Percentiles rank a stretch among this genome's conserved stretches.
Evolutionary conservation across 2,888 invertebrate genomes (phyloP).

Genomic region (Abrostola tripartita): DNA sequence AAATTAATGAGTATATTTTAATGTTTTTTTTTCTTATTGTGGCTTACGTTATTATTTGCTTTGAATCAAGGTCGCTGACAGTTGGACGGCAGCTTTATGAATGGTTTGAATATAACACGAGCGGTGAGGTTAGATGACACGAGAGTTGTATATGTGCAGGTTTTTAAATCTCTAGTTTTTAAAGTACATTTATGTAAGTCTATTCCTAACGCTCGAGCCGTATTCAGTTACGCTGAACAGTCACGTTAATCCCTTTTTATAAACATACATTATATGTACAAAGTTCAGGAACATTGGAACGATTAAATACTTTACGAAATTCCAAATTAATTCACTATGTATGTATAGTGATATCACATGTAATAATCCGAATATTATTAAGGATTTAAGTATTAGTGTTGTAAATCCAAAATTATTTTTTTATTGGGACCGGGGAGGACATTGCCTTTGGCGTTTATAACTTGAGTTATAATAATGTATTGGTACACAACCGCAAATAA

Average conservation of each 20-base stretch:
- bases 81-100: constrained; percentile 43
- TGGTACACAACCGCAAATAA: constrained; percentile 36
- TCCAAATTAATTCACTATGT: constrained; percentile 47
- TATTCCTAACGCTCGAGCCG: constrained; percentile 54
- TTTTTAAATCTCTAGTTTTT: constrained; percentile 41
- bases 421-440: constrained; percentile 59
- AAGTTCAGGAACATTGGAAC: constrained; percentile 53
- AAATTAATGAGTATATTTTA: constrained; percentile 25
- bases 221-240: constrained; percentile 31
- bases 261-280: constrained; percentile 53
- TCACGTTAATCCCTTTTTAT: constrained; percentile 38
- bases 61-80: constrained; percentile 24
- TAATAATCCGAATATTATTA: constrained; percentile 56
- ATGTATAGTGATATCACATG: constrained; percentile 49
- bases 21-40: constrained; percentile 27
- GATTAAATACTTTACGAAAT: constrained; percentile 41
- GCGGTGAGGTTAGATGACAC: constrained; percentile 5
- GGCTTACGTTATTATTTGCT: constrained; percentile 30
- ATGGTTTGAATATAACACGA: constrained; percentile 29
- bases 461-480: constrained; percentile 42
- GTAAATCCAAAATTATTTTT: constrained; percentile 72
- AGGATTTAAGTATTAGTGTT: constrained; percentile 58
- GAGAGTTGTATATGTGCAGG: constrained; percentile 28
- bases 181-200: constrained; percentile 58
- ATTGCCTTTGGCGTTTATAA: constrained; percentile 45